Evolutionary conservation across 2,888 invertebrate species (phyloP).

Genomic region (Ptychoptera contaminata): DNA sequence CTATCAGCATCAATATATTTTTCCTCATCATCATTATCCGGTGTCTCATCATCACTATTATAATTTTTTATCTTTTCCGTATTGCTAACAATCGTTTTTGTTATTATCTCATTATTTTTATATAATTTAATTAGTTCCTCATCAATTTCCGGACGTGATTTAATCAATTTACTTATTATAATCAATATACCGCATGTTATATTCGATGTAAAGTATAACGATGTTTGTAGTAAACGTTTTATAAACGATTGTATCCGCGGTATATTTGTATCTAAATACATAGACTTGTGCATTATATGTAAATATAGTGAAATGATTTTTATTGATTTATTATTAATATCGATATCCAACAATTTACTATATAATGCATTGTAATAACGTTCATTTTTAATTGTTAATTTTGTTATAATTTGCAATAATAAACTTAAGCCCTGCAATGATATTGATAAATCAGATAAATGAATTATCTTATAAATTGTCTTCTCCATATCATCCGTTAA

Average conservation of each 20-base stretch:
- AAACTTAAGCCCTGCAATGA: conserved; percentile 34
- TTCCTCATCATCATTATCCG: conserved; percentile 19
- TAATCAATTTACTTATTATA: conserved; percentile 33
- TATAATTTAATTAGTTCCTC: conserved; percentile 17
- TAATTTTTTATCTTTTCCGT: not conserved
- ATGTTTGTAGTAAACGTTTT: conserved; percentile 60
- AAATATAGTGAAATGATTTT: conserved; percentile 63
- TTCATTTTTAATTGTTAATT: conserved; percentile 25
- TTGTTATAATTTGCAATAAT: conserved; percentile 22
- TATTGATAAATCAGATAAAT: conserved; percentile 59
- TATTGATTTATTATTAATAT: conserved; percentile 37
- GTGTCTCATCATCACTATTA: conserved; percentile 21
- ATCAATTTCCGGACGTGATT: conserved; percentile 47
- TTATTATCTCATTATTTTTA: conserved; percentile 17
- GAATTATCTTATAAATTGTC: conserved; percentile 67
- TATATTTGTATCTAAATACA: conserved; percentile 60
- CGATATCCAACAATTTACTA: conserved; percentile 64
- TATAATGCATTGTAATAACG: conserved; percentile 77
- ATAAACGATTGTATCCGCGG: conserved; percentile 65
- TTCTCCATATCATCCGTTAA: conserved; percentile 33
- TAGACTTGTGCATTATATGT: conserved; percentile 71
- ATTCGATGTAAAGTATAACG: conserved; percentile 55
- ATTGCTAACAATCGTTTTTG: not conserved
- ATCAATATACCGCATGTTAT: conserved; percentile 72
- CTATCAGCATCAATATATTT: conserved; percentile 9